These are phyloP conservation scores for Gryon sp. DNA, from an alignment of 1,140 invertebrate genomes.

Conservation along the genomic window DNA sequence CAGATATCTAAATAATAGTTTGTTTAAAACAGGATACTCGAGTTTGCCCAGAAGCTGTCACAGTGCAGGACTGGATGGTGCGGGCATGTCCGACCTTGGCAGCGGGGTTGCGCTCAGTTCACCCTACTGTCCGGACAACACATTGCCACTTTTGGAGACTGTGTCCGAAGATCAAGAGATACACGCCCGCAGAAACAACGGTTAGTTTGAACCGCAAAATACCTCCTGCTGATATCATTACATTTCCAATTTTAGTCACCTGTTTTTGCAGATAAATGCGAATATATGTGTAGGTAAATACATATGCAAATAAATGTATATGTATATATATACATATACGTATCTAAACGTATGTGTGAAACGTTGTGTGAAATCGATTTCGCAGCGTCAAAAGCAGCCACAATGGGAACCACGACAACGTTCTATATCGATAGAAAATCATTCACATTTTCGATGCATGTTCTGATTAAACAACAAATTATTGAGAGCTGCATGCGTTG, in stretches of 20 bases:
- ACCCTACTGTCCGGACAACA: slow-evolving; percentile 80
- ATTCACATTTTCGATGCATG: slow-evolving; percentile 43
- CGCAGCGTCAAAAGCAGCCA: not conserved
- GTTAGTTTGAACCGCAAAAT: slow-evolving; percentile 68
- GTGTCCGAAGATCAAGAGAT: slow-evolving; percentile 83
- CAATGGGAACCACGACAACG: not conserved
- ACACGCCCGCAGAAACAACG: slow-evolving; percentile 76
- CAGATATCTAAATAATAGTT: not conserved
- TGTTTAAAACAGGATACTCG: slow-evolving; percentile 84
- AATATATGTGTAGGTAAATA: no score
- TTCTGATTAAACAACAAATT: no score
- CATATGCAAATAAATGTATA: no score
- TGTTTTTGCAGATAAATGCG: no score
- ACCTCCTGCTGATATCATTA: not conserved
- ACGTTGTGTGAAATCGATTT: slow-evolving; percentile 8
- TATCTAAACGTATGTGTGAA: not conserved
- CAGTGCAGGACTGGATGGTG: slow-evolving; percentile 80
- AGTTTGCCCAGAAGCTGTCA: slow-evolving; percentile 90
- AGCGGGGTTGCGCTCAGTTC: slow-evolving; percentile 75
- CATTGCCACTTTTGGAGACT: slow-evolving; percentile 81
- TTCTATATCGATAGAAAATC: no score
- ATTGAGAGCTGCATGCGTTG: slow-evolving; percentile 26
- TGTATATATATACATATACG: not conserved
- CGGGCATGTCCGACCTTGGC: slow-evolving; percentile 78
- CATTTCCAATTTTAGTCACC: no score